phyloP scores from a whole-genome alignment of 53 echinoderm and acorn worm species.

The Paracentrotus lividus region DNA sequence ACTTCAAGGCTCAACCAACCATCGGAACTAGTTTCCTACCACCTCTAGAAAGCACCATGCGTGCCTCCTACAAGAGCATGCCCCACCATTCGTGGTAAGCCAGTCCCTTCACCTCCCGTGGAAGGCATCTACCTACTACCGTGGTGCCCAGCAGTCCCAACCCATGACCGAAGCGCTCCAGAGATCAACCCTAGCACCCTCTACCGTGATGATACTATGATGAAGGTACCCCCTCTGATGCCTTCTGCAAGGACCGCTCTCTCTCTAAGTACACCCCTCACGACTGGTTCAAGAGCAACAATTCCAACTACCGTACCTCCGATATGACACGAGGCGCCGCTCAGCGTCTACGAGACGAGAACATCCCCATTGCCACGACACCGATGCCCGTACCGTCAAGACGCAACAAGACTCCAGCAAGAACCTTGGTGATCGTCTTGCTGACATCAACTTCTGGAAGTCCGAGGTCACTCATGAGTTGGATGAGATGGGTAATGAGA shows the following conservation, averaged over 20 bases:
- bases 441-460: conserved; percentile 99
- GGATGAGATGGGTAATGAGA: conserved; percentile 99
- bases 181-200: conserved; percentile 93
- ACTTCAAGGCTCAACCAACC: conserved; percentile 91
- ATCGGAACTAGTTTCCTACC: conserved; percentile 95
- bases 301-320: conserved; percentile 94
- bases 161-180: conserved; percentile 90
- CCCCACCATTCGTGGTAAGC: conserved; percentile 96
- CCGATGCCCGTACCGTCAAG: conserved; percentile 98
- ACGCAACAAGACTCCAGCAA: conserved; percentile 98
- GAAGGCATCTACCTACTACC: conserved; percentile 96
- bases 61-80: conserved; percentile 98
- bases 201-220: conserved; percentile 96
- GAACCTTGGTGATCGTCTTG: conserved; percentile 93
- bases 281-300: conserved; percentile 99
- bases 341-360: conserved; percentile 97
- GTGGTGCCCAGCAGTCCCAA: conserved; percentile 94
- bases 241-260: conserved; percentile 97
- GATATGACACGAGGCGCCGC: conserved; percentile 98
- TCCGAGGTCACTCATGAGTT: conserved; percentile 97
- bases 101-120: conserved; percentile 97
- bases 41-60: conserved; percentile 98
- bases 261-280: conserved; percentile 98
- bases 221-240: conserved; percentile 93
- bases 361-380: conserved; percentile 97